These are phyloP conservation scores for Lithobates sylvaticus DNA, from an alignment of 2,797 vertebrate species.

Conservation along the genomic window DNA sequence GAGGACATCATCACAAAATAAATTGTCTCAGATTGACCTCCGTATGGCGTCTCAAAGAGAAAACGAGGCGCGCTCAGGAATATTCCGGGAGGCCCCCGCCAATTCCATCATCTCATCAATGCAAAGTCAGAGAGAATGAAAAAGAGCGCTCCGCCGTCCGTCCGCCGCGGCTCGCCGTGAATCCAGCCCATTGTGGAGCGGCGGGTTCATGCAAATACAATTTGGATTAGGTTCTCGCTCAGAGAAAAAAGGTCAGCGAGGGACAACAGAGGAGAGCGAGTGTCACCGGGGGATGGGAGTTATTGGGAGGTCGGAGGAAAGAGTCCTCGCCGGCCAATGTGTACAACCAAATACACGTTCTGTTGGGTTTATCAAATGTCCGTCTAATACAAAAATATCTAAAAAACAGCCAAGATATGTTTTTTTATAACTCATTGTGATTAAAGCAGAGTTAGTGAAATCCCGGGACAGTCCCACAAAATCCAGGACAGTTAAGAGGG, in stretches of 20 bases:
- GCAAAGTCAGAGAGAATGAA: constrained; percentile 28
- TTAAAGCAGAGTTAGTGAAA: too few species aligned
- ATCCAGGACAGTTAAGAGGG: too few species aligned
- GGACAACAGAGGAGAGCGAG: not conserved
- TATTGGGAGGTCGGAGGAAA: too few species aligned
- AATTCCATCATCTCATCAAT: constrained; percentile 34
- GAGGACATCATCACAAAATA: constrained; percentile 47
- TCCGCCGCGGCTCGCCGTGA: not conserved
- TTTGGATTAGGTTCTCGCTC: not conserved
- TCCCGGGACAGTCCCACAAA: too few species aligned
- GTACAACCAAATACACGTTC: too few species aligned
- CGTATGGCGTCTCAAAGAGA: constrained; percentile 34
- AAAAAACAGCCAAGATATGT: too few species aligned
- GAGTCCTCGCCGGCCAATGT: too few species aligned
- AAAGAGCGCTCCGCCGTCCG: too few species aligned
- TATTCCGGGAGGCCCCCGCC: constrained; percentile 11
- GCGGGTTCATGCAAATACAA: not conserved
- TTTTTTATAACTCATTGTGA: too few species aligned
- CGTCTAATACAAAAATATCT: too few species aligned
- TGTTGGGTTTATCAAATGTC: too few species aligned
- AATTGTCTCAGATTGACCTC: constrained; percentile 53
- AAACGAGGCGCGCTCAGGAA: constrained; percentile 11
- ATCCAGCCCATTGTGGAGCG: not conserved
- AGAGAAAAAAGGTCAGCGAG: not conserved
- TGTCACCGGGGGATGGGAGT: too few species aligned